Conservation (phyloP, 2,797 vertebrate species). For the Acipenser ruthenus region DNA sequence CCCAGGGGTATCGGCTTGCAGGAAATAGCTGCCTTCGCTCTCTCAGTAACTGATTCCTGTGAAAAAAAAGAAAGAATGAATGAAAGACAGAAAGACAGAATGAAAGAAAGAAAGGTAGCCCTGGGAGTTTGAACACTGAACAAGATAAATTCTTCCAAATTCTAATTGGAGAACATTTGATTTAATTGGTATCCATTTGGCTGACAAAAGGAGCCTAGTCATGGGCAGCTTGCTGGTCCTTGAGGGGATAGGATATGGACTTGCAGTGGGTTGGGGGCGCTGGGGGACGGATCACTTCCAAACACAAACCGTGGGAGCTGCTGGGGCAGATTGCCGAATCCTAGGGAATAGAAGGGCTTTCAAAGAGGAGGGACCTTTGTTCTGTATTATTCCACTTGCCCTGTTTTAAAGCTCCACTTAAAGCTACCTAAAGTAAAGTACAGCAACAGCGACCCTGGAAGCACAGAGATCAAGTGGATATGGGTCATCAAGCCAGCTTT, state of each 20-base stretch:
- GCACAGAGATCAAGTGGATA: constrained; percentile 40
- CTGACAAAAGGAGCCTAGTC: constrained; percentile 86
- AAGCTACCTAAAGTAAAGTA: constrained; percentile 45
- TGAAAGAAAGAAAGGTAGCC: constrained; percentile 59
- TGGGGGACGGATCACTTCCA: constrained; percentile 89
- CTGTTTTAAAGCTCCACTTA: constrained; percentile 43
- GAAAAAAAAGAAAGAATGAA: constrained; percentile 43
- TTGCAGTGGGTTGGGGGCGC: constrained; percentile 80
- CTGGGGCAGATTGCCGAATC: constrained; percentile 58
- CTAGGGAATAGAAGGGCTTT: constrained; percentile 43
- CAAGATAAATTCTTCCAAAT: constrained; percentile 90
- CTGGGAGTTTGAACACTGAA: constrained; percentile 75
- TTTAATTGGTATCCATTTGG: constrained; percentile 98
- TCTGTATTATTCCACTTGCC: constrained; percentile 40
- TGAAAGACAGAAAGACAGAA: constrained; percentile 34
- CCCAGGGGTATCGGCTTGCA: constrained; percentile 89
- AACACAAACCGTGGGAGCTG: constrained; percentile 86
- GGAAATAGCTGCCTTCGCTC: constrained; percentile 77
- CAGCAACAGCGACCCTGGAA: constrained; percentile 42
- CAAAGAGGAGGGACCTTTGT: constrained; percentile 63
- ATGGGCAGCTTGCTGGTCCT: constrained; percentile 82
- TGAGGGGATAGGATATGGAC: constrained; percentile 88
- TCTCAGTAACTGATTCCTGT: constrained; percentile 80
- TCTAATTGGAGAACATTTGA: constrained; percentile 98
- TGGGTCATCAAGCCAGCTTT: constrained; percentile 44